These are phyloP conservation scores for Catamblyrhynchus diadema DNA, from an alignment of 2,797 vertebrate species.

Conservation along the genomic window DNA sequence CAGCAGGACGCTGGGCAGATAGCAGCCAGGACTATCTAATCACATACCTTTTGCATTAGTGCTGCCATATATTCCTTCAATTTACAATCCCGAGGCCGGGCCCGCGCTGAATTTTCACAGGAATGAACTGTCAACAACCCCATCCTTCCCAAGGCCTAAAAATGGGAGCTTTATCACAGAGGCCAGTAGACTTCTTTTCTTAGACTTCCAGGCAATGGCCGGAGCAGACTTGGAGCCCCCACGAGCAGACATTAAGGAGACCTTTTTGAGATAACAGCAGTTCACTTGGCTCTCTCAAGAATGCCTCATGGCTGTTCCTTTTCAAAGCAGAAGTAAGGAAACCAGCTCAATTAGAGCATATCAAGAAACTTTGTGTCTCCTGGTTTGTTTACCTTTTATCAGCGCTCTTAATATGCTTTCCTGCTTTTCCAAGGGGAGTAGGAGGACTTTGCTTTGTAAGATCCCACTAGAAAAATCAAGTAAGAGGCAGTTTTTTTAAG, in stretches of 20 bases:
- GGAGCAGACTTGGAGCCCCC: constrained; percentile 79
- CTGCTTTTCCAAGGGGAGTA: constrained; percentile 41
- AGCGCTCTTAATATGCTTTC: constrained; percentile 33
- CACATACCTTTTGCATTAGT: constrained; percentile 84
- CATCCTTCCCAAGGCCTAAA: constrained; percentile 81
- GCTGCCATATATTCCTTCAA: constrained; percentile 69
- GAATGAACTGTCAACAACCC: constrained; percentile 85
- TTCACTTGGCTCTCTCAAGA: constrained; percentile 66
- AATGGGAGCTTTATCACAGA: constrained; percentile 73
- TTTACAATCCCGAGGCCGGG: constrained; percentile 46
- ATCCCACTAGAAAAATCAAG: not conserved
- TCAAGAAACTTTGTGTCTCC: constrained; percentile 59
- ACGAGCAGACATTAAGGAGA: constrained; percentile 71
- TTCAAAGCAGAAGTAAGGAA: constrained; percentile 67
- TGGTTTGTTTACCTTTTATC: constrained; percentile 60
- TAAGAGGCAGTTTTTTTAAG: not conserved
- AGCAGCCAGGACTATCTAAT: constrained; percentile 84
- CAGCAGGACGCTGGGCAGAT: constrained; percentile 82
- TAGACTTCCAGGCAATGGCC: constrained; percentile 70
- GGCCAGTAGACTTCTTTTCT: constrained; percentile 72
- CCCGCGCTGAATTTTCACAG: constrained; percentile 72
- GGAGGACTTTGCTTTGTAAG: not conserved
- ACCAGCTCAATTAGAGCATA: constrained; percentile 66
- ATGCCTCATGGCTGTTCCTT: constrained; percentile 63
- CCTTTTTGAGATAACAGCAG: constrained; percentile 71